A percentile compares a stretch with the other conserved stretches of the same genome.
phyloP scores from a whole-genome alignment of 2,113 vertebrate genomes.

The Carassius carassius region DNA sequence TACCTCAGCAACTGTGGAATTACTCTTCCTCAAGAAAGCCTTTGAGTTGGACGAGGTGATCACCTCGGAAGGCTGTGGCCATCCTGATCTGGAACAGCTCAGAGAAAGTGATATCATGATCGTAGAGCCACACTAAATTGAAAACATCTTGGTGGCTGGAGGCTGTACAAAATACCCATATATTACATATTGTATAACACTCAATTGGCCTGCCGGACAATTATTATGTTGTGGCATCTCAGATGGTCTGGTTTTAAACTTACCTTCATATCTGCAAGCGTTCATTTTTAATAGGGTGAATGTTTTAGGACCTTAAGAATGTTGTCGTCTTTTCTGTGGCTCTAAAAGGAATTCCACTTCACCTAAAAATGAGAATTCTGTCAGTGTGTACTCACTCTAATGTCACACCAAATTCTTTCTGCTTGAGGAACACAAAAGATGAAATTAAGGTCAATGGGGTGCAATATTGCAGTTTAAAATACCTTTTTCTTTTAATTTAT shows the following conservation, averaged over 20 bases:
- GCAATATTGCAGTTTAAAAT: neutral
- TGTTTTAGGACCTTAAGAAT: neutral
- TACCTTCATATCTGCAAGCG: conserved; percentile 16
- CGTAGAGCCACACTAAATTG: conserved; percentile 81
- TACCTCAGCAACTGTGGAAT: conserved; percentile 84
- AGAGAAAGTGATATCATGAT: conserved; percentile 81
- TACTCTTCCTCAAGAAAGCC: conserved; percentile 78
- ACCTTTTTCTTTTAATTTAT: too few species aligned
- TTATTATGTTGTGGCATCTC: conserved; percentile 75
- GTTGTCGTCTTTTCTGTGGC: neutral
- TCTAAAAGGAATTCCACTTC: neutral
- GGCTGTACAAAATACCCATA: conserved; percentile 82
- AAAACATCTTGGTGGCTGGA: conserved; percentile 83
- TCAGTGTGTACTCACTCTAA: neutral
- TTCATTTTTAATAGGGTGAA: conserved; percentile 7
- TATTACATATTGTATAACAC: conserved; percentile 80
- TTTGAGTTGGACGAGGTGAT: conserved; percentile 80
- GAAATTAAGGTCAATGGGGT: neutral
- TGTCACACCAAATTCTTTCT: neutral
- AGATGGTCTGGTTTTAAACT: conserved; percentile 62
- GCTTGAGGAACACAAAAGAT: neutral
- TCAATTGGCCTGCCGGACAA: conserved; percentile 76
- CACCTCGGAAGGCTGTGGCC: conserved; percentile 74
- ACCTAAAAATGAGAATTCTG: neutral
- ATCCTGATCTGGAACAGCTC: conserved; percentile 76